Evolutionary conservation across 2,797 vertebrate genomes (phyloP).

Genomic region (Bradypus variegatus): DNA sequence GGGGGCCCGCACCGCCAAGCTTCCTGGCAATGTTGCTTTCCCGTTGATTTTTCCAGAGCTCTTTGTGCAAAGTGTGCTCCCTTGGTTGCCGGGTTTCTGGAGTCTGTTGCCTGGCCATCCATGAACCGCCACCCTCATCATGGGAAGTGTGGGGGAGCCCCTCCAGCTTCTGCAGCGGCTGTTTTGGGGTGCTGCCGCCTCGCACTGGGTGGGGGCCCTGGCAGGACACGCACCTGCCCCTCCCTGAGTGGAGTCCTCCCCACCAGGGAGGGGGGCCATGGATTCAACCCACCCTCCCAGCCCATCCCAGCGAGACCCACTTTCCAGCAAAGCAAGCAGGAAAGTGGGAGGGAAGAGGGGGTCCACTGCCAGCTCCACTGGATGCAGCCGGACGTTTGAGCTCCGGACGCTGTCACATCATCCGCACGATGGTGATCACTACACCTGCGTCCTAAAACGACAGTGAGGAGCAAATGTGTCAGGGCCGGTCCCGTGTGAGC

Average conservation of each 20-base stretch:
- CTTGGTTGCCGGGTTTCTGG: not conserved
- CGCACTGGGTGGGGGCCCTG: not conserved
- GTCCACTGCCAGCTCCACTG: accelerated
- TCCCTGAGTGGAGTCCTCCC: not conserved
- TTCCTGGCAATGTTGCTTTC: not conserved
- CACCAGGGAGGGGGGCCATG: accelerated
- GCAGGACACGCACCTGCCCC: not conserved
- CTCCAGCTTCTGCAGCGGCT: not conserved
- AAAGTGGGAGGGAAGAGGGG: not conserved
- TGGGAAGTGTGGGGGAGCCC: not conserved
- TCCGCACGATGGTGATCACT: accelerated
- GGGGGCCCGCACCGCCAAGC: not conserved
- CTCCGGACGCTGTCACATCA: accelerated
- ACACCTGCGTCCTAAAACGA: not conserved
- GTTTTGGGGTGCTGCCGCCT: not conserved
- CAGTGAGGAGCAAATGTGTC: no score
- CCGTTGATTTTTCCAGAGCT: not conserved
- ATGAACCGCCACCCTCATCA: slow-evolving; percentile 34
- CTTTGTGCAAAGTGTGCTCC: not conserved
- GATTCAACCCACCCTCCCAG: no score
- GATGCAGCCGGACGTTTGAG: accelerated
- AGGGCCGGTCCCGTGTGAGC: no score
- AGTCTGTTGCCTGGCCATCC: not conserved
- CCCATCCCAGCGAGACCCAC: not conserved
- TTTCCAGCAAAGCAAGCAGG: not conserved